Evolutionary conservation across 2,113 vertebrate genomes (phyloP).

Genomic region (Willisornis vidua): DNA sequence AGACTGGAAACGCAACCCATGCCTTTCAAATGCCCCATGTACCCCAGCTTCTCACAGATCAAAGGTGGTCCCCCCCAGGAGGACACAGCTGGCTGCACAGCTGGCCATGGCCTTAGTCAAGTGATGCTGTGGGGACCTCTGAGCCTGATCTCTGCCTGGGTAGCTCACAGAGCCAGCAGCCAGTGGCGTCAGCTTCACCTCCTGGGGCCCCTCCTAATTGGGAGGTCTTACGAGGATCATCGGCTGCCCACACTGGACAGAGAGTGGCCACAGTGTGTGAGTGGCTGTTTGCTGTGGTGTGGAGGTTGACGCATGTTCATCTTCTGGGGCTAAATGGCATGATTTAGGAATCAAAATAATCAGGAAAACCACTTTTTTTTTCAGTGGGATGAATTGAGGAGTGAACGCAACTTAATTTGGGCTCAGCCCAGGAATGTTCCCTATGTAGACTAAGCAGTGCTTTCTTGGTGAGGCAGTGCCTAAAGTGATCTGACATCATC

Average conservation of each 20-base stretch:
- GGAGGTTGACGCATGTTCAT: accelerated
- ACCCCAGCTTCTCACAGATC: accelerated
- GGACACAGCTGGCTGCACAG: background rate
- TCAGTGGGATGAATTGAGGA: background rate
- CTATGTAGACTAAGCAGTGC: accelerated
- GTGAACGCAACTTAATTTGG: background rate
- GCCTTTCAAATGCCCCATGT: accelerated
- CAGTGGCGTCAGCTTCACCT: background rate
- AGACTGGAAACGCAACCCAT: background rate
- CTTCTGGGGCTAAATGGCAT: background rate
- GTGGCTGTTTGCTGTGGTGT: accelerated
- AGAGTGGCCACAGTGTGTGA: accelerated
- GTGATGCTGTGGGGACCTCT: background rate
- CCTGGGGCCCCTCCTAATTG: background rate
- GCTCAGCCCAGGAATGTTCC: background rate
- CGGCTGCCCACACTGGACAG: accelerated
- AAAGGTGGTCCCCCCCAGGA: accelerated
- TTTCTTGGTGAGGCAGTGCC: background rate
- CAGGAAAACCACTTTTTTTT: background rate
- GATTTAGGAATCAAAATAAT: background rate
- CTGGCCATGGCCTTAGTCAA: background rate
- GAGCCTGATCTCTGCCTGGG: background rate
- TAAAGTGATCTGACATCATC: background rate
- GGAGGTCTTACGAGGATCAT: background rate
- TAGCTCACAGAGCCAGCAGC: accelerated